phyloP scores from a whole-genome alignment of 2,113 vertebrate species.

The Phainopepla nitens region DNA sequence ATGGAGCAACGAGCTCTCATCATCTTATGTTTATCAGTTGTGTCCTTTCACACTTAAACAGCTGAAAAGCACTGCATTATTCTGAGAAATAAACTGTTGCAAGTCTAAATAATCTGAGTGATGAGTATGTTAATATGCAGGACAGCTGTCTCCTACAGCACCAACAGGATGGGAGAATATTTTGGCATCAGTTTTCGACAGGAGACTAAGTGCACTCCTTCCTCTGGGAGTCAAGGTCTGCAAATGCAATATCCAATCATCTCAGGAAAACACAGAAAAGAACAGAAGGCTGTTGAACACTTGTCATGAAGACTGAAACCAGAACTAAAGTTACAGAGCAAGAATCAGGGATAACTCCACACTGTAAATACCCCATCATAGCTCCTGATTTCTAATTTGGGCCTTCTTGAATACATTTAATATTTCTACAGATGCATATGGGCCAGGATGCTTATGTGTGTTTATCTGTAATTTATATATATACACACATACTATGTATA shows the following conservation, averaged over 20 bases:
- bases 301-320: background rate
- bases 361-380: background rate
- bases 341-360: background rate
- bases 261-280: background rate
- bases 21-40: background rate
- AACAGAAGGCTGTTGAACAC: background rate
- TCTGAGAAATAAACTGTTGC: background rate
- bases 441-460: background rate
- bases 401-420: background rate
- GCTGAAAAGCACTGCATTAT: background rate
- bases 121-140: background rate
- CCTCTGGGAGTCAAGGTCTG: background rate
- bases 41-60: background rate
- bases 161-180: background rate
- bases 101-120: background rate
- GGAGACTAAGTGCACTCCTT: background rate
- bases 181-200: background rate
- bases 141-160: background rate
- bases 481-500: fast-evolving
- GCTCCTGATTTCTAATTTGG: background rate
- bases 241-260: background rate
- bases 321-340: background rate
- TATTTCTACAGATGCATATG: background rate
- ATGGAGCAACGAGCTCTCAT: background rate
- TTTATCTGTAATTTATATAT: background rate